Base-by-base conservation (phyloP, 2,113 vertebrate species). In the Actenoides hombroni region DNA sequence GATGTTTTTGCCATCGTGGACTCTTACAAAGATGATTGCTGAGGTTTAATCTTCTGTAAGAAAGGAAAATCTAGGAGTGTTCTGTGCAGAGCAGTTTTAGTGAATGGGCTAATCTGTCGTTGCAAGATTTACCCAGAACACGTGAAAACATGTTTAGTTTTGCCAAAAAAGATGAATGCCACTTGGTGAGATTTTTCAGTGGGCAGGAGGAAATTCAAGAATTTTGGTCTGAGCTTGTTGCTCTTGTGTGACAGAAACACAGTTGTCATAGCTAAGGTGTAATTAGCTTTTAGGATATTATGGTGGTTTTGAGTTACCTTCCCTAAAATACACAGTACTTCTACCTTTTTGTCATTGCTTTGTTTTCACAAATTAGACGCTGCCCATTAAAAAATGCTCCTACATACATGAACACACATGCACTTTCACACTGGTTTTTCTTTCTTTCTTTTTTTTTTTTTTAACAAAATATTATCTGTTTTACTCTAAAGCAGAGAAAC, bases 401-500 rank as follows among this genome's bases (percentile, higher is more conserved):
- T 83, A 67, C 7, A 6, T 53, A 21, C 25, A 56, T 2, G 13
- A 60, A 28, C 29, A 75, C 8, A 42, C 37, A 6, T 59, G n/a
- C 35, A 42, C 44, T 65, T 48, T 53, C 64, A 82, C n/a, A 13
- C 12, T 69, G 13, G 4, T 56, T 56, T 46, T 69, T 14, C 37
- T 37, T 37, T 37, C 37, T 37, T 37, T 1, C 37, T 18, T 16
- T 9, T 9, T 68, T 39, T 53, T 14, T 49, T 12, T 82, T 80
- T 81, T 42, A 67, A 56, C 39, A 29, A 87, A 68, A 59, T 56
- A 60, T 76, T 91, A 85, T 91, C 57, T 79, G 28, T 87, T 92
- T 53, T 87, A 65, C 59, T 95, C 44, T 65, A 92, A 53, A 92
- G 65, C 61, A 94, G 83, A 79, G 37, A 82, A 93, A 64, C 67